Evolutionary conservation across 2,797 vertebrate genomes (phyloP).

Genomic region (Allobates femoralis): DNA sequence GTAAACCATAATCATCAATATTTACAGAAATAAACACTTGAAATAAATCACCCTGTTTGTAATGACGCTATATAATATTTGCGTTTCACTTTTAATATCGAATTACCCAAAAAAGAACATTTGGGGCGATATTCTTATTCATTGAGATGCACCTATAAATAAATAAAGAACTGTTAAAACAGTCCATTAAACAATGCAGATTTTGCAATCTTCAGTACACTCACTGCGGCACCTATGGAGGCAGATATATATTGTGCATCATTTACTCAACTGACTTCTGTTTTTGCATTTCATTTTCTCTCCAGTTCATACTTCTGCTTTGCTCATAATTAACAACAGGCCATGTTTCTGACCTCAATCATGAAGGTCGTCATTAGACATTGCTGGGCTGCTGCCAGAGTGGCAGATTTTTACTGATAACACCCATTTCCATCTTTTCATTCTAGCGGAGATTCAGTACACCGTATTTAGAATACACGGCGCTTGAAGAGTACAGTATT

Average conservation of each 20-base stretch:
- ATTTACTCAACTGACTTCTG: conserved; percentile 21
- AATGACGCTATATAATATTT: no score
- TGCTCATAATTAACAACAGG: conserved; percentile 46
- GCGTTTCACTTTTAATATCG: no score
- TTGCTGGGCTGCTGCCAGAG: conserved; percentile 26
- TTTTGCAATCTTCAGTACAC: neutral
- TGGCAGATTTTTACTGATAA: conserved; percentile 34
- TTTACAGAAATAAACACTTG: no score
- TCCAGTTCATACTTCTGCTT: conserved; percentile 28
- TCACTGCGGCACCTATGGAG: neutral
- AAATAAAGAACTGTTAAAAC: neutral
- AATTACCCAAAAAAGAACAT: no score
- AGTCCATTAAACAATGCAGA: neutral
- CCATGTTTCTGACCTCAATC: conserved; percentile 44
- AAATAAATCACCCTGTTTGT: no score
- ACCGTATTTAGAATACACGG: neutral
- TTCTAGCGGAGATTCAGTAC: neutral
- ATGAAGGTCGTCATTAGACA: conserved; percentile 35
- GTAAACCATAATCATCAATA: no score
- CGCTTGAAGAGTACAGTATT: neutral
- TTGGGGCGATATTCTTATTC: no score
- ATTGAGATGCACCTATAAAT: no score
- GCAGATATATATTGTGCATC: neutral
- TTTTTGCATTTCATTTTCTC: conserved; percentile 46
- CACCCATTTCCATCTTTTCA: conserved; percentile 10